Conservation (phyloP, 2,113 vertebrate species). For the Arothron firmamentum region DNA sequence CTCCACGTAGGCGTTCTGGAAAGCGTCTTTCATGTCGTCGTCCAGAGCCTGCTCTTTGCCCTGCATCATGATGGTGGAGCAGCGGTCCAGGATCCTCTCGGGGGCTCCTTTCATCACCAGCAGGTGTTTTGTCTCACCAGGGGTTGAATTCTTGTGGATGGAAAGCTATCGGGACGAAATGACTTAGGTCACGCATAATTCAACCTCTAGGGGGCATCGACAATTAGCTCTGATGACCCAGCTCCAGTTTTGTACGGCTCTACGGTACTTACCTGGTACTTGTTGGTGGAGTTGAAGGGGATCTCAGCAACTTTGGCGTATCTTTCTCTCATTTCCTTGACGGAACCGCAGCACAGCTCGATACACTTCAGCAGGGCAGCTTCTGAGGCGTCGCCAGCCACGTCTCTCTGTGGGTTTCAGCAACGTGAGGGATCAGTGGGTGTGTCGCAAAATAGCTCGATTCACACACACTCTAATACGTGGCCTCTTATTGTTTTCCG, state of each 20-base stretch:
- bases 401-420: slow-evolving; percentile 75
- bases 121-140: slow-evolving; percentile 74
- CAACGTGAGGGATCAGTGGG: background rate
- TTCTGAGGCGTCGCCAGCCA: slow-evolving; percentile 89
- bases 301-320: slow-evolving; percentile 84
- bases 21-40: slow-evolving; percentile 84
- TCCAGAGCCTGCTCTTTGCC: slow-evolving; percentile 83
- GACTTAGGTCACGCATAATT: background rate
- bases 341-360: slow-evolving; percentile 86
- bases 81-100: slow-evolving; percentile 88
- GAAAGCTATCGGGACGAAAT: slow-evolving; percentile 75
- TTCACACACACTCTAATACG: no score
- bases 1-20: slow-evolving; percentile 88
- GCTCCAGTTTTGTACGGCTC: background rate
- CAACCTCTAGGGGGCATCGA: slow-evolving; percentile 25
- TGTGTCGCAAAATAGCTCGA: background rate
- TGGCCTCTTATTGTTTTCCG: no score
- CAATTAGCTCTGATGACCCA: background rate
- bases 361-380: slow-evolving; percentile 92
- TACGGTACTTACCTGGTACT: slow-evolving; percentile 82
- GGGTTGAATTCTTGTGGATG: slow-evolving; percentile 80
- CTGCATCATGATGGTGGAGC: slow-evolving; percentile 82
- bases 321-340: slow-evolving; percentile 82
- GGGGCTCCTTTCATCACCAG: slow-evolving; percentile 93
- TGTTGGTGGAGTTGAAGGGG: slow-evolving; percentile 95